phyloP scores from a whole-genome alignment of 1,140 invertebrate genomes.

The Aphis craccivora region DNA sequence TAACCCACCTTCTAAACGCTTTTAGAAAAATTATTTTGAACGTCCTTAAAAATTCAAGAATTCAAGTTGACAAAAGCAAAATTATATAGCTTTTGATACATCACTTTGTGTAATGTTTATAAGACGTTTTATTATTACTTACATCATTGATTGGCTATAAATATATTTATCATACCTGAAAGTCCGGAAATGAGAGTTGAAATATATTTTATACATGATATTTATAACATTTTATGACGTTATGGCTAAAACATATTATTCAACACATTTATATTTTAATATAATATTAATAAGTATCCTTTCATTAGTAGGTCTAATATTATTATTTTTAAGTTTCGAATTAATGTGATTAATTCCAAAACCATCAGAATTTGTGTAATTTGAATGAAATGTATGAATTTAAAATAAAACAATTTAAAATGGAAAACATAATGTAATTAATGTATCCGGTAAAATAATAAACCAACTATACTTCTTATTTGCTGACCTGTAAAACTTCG shows the following conservation, averaged over 20 bases:
- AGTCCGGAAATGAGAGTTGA: not conserved
- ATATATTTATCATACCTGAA: not conserved
- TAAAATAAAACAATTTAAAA: not conserved
- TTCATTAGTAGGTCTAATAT: not conserved
- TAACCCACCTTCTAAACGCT: too few relatives aligned
- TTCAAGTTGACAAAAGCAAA: too few relatives aligned
- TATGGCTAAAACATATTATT: not conserved
- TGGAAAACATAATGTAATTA: not conserved
- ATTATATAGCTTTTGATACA: too few relatives aligned
- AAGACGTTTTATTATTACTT: not conserved
- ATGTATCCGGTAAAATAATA: slow-evolving; percentile 18
- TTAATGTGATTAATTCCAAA: not conserved
- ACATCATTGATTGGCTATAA: too few relatives aligned
- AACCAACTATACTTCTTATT: not conserved
- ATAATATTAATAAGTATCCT: not conserved
- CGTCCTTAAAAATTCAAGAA: too few relatives aligned
- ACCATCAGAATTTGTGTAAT: not conserved
- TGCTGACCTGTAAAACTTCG: slow-evolving; percentile 10
- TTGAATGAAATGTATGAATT: not conserved
- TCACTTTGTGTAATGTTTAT: too few relatives aligned
- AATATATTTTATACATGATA: not conserved
- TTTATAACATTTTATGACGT: not conserved
- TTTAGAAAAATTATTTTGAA: too few relatives aligned
- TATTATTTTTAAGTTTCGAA: not conserved
- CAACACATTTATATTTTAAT: not conserved